Conservation (phyloP, 2,113 vertebrate species). For the Tetrao urogallus region DNA sequence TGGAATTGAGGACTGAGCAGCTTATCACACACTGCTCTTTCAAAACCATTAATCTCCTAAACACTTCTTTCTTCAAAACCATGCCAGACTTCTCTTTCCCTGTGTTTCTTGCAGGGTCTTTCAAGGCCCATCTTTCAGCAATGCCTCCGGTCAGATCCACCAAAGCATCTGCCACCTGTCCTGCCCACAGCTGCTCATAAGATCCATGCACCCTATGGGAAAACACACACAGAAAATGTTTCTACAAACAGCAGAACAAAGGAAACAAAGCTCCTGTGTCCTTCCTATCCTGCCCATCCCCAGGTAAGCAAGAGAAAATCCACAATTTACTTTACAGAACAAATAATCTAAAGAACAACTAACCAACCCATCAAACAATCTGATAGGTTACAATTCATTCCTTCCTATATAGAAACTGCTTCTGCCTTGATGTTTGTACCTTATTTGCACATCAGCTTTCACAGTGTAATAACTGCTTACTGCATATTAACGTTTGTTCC, state of each 20-base stretch:
- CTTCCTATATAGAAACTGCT: not conserved
- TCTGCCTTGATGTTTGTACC: not conserved
- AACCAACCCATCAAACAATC: not conserved
- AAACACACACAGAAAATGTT: not conserved
- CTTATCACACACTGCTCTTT: conserved; percentile 88
- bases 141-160: conserved; percentile 93
- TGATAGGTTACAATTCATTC: not conserved
- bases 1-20: conserved; percentile 87
- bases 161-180: conserved; percentile 93
- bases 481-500: not conserved
- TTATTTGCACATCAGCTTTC: not conserved
- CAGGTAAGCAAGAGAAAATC: not conserved
- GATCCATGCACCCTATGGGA: conserved; percentile 85
- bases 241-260: not conserved
- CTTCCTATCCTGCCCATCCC: not conserved
- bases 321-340: not conserved
- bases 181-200: conserved; percentile 94
- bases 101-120: conserved; percentile 17
- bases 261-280: fast-evolving
- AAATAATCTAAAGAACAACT: not conserved
- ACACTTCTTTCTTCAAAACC: conserved; percentile 67
- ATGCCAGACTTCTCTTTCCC: conserved; percentile 60
- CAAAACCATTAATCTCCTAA: conserved; percentile 81
- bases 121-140: conserved; percentile 88
- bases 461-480: not conserved